phyloP scores from a whole-genome alignment of 2,888 invertebrate species.

The Sinhomidia bicolor region DNA sequence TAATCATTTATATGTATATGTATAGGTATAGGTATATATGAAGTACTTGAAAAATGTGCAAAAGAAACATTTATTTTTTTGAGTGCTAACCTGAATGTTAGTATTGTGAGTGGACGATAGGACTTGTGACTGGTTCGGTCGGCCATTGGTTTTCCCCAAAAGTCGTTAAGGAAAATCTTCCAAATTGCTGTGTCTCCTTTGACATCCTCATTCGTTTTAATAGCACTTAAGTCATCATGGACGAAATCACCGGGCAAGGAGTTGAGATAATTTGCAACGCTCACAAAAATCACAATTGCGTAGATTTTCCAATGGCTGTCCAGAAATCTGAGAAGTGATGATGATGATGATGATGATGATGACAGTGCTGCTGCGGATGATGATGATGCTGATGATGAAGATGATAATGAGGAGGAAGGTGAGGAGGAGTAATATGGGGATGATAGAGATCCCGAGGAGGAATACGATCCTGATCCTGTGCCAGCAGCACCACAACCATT shows the following conservation, averaged over 20 bases:
- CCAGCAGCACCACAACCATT: constrained; percentile 4
- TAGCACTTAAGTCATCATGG: constrained; percentile 93
- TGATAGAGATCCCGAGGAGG: too few relatives aligned
- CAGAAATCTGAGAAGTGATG: not conserved
- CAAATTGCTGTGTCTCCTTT: constrained; percentile 86
- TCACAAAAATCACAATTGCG: constrained; percentile 86
- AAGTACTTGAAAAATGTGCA: too few relatives aligned
- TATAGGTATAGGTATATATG: too few relatives aligned
- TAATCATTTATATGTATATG: too few relatives aligned
- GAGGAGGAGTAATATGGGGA: too few relatives aligned
- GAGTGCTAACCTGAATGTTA: constrained; percentile 90
- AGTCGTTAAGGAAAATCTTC: constrained; percentile 89
- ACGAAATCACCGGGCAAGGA: constrained; percentile 91
- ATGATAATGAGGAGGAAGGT: not conserved
- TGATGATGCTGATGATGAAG: not conserved
- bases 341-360: not conserved
- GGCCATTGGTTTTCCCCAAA: constrained; percentile 95
- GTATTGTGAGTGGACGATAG: constrained; percentile 91
- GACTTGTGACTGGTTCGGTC: constrained; percentile 92
- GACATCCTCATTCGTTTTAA: constrained; percentile 91
- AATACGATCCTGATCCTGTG: not conserved
- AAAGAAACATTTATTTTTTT: not conserved
- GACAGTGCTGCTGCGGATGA: not conserved
- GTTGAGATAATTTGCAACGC: constrained; percentile 88
- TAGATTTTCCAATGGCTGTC: constrained; percentile 82